phyloP scores from a whole-genome alignment of 2,888 invertebrate genomes.

The Pteria penguin region DNA sequence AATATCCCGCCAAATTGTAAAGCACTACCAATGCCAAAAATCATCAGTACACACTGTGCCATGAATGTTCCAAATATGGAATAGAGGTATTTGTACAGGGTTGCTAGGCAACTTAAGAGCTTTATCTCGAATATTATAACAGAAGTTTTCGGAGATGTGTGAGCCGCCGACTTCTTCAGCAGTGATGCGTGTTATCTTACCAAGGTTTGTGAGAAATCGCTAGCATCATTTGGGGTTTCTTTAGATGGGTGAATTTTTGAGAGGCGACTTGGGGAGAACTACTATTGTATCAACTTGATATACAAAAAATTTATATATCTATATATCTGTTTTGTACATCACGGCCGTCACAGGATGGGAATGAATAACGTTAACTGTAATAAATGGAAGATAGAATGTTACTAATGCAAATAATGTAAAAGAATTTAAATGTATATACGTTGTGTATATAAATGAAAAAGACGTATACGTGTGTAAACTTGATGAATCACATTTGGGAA shows the following conservation, averaged over 20 bases:
- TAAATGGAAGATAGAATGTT: too few relatives aligned
- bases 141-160: neutral
- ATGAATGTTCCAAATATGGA: conserved; percentile 8
- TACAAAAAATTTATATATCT: too few relatives aligned
- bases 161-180: neutral
- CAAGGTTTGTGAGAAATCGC: neutral
- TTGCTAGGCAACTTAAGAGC: conserved; percentile 1
- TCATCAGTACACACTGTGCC: neutral
- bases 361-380: too few relatives aligned
- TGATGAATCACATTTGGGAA: too few relatives aligned
- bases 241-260: neutral
- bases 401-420: too few relatives aligned
- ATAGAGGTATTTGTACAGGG: neutral
- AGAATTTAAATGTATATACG: too few relatives aligned
- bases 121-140: conserved; percentile 12
- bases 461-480: too few relatives aligned
- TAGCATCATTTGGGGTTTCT: conserved; percentile 2
- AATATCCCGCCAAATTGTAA: neutral
- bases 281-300: too few relatives aligned
- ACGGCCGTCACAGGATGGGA: too few relatives aligned
- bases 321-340: too few relatives aligned
- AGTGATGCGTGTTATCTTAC: neutral
- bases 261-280: neutral
- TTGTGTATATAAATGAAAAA: too few relatives aligned
- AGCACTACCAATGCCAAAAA: neutral